Percentiles rank a stretch among this genome's conserved stretches.
Evolutionary conservation across 1,140 invertebrate genomes (phyloP).

Genomic region (Polypedilum vanderplanki): DNA sequence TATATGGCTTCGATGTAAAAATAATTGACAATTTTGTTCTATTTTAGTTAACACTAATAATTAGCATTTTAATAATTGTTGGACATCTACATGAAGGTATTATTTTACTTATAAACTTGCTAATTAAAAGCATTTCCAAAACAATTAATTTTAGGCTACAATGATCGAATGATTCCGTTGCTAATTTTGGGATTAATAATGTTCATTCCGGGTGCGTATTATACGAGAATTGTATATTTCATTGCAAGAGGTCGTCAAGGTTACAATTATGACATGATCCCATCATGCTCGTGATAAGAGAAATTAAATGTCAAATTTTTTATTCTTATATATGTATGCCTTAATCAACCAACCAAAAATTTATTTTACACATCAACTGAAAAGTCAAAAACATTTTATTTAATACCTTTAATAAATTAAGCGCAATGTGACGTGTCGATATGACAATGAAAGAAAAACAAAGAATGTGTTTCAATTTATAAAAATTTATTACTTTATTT

Average conservation of each 20-base stretch:
- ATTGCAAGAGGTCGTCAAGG: background rate
- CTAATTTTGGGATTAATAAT: constrained; percentile 5
- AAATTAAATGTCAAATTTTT: too few species aligned
- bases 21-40: background rate
- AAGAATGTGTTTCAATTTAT: too few species aligned
- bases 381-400: too few species aligned
- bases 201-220: constrained; percentile 7
- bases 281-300: background rate
- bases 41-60: constrained; percentile 3
- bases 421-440: too few species aligned
- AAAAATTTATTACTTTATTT: too few species aligned
- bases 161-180: background rate
- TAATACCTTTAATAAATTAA: too few species aligned
- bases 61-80: background rate
- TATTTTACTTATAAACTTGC: too few species aligned
- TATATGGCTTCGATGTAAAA: constrained; percentile 2
- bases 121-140: too few species aligned
- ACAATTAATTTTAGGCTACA: background rate
- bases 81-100: background rate
- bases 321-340: too few species aligned
- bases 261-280: background rate
- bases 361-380: too few species aligned
- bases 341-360: too few species aligned
- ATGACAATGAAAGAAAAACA: too few species aligned
- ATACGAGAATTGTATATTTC: background rate